Evolutionary conservation across 2,113 vertebrate species (phyloP).

Genomic region (Haemorhous mexicanus): DNA sequence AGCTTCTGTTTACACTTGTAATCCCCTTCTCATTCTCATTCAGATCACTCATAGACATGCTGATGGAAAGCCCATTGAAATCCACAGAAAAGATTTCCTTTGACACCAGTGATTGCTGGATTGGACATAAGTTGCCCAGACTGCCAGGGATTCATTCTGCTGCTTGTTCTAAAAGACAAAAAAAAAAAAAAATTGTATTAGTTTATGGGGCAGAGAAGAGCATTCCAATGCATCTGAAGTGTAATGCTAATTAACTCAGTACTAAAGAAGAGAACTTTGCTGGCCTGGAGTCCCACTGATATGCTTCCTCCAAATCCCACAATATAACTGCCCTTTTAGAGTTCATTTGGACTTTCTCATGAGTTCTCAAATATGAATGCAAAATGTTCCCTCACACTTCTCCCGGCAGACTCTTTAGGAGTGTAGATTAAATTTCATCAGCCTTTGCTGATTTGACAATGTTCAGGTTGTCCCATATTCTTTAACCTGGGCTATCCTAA

Average conservation of each 20-base stretch:
- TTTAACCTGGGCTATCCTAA: not conserved
- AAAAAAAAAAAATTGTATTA: not conserved
- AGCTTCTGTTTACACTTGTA: conserved; percentile 29
- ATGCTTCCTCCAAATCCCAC: not conserved
- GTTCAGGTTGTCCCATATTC: not conserved
- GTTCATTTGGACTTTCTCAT: not conserved
- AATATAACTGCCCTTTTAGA: not conserved
- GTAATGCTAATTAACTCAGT: not conserved
- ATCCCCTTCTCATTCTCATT: conserved; percentile 28
- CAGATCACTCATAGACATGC: not conserved
- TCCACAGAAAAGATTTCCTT: not conserved
- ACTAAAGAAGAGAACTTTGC: not conserved
- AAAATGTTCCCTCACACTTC: not conserved
- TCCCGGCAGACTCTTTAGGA: not conserved
- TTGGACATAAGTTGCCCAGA: not conserved
- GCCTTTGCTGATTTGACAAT: not conserved
- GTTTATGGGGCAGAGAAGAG: not conserved
- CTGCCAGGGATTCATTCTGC: not conserved
- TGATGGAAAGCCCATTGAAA: not conserved
- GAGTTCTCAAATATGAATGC: not conserved
- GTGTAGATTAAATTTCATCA: not conserved
- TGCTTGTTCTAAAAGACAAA: not conserved
- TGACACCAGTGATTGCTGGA: not conserved
- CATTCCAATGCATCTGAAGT: not conserved
- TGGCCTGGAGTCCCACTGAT: not conserved